Conservation (phyloP, 1,140 invertebrate genomes). For the Drosophila teissieri region DNA sequence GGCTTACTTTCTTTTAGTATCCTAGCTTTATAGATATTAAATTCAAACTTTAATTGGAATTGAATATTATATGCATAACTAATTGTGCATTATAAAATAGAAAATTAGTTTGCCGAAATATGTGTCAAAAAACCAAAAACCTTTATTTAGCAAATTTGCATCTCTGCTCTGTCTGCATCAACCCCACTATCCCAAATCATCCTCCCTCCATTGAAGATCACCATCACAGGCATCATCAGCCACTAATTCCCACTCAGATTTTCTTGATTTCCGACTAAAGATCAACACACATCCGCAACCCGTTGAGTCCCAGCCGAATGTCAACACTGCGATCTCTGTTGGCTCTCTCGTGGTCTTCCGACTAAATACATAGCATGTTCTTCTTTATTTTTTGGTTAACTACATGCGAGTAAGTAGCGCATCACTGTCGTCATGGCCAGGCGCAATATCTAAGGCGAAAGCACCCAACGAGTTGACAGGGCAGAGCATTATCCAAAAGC, state of each 20-base stretch:
- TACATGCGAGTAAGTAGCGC: slow-evolving; percentile 68
- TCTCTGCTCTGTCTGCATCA: slow-evolving; percentile 20
- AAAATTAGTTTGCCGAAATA: too few relatives aligned
- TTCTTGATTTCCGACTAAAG: slow-evolving; percentile 65
- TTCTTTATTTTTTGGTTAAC: slow-evolving; percentile 41
- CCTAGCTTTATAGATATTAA: too few relatives aligned
- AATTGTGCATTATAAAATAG: too few relatives aligned
- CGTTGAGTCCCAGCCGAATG: slow-evolving; percentile 56
- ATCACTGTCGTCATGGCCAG: slow-evolving; percentile 71
- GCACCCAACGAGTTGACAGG: slow-evolving; percentile 64
- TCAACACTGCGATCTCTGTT: slow-evolving; percentile 45
- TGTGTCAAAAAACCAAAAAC: neutral
- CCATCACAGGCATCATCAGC: slow-evolving; percentile 4
- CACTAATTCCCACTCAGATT: slow-evolving; percentile 31
- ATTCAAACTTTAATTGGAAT: too few relatives aligned
- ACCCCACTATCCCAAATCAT: neutral
- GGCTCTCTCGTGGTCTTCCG: neutral
- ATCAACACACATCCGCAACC: slow-evolving; percentile 58
- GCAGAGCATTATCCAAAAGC: slow-evolving; percentile 40
- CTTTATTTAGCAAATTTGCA: neutral
- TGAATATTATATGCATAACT: too few relatives aligned
- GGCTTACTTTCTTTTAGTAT: too few relatives aligned
- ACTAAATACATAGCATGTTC: neutral
- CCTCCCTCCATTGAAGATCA: slow-evolving; percentile 10
- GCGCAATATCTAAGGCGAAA: slow-evolving; percentile 52